Percentiles rank a stretch among this genome's conserved stretches.
These are phyloP conservation scores for Bombus sylvicola DNA, from an alignment of 1,140 invertebrate species.

Conservation along the genomic window DNA sequence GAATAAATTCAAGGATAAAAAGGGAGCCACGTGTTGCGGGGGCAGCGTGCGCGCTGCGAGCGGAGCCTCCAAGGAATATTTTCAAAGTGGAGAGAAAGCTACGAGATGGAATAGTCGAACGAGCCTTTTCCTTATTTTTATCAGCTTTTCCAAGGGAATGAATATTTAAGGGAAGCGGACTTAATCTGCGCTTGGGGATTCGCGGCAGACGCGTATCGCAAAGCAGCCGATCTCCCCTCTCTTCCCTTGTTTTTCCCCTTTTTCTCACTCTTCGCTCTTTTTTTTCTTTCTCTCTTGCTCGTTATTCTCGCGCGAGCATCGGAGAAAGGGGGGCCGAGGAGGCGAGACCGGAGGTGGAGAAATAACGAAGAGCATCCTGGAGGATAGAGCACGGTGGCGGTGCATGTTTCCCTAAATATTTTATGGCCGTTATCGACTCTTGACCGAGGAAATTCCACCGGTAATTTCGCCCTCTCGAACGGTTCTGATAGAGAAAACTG, in stretches of 20 bases:
- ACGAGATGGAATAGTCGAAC: conserved; percentile 35
- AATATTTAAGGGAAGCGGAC: conserved; percentile 79
- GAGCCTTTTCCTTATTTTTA: conserved; percentile 77
- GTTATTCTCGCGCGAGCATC: conserved; percentile 54
- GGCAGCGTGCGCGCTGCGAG: conserved; percentile 14
- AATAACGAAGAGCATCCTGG: conserved; percentile 62
- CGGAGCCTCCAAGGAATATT: conserved; percentile 47
- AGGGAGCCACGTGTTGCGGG: conserved; percentile 62
- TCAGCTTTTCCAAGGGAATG: conserved; percentile 79
- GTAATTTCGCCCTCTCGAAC: conserved; percentile 59
- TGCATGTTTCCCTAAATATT: conserved; percentile 73
- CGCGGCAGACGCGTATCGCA: conserved; percentile 75
- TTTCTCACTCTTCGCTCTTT: conserved; percentile 1
- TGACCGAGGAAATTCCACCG: conserved; percentile 69
- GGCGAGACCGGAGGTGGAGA: conserved; percentile 58
- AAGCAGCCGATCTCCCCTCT: conserved; percentile 69
- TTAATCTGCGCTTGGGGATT: conserved; percentile 80
- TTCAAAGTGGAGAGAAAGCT: conserved; percentile 42
- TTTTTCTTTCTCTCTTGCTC: conserved; percentile 30
- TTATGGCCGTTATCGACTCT: conserved; percentile 70
- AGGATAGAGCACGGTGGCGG: conserved; percentile 53
- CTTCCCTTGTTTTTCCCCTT: conserved; percentile 10
- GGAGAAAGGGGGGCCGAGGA: background rate
- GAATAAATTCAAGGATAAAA: conserved; percentile 40
- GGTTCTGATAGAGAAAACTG: conserved; percentile 53